phyloP scores from a whole-genome alignment of 2,888 invertebrate genomes.

The Callyntrura sp. region DNA sequence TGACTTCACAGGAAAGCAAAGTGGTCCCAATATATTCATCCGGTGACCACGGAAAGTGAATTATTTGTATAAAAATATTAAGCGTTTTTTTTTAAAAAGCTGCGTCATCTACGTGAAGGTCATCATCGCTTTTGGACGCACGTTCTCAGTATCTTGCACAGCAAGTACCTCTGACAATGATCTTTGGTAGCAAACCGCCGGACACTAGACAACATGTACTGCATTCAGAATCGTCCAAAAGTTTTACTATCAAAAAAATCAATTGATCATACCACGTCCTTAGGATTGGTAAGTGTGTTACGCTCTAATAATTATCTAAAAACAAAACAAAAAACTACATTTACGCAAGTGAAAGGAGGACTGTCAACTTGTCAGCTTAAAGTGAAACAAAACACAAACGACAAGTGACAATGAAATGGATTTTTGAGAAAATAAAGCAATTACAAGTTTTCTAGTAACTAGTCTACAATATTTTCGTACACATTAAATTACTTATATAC shows the following conservation, averaged over 20 bases:
- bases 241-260: constrained; percentile 21
- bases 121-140: not conserved
- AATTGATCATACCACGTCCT: constrained; percentile 33
- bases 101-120: constrained; percentile 42
- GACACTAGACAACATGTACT: constrained; percentile 29
- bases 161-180: not conserved
- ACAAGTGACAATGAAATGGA: not conserved
- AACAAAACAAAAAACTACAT: too few species aligned
- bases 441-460: not conserved
- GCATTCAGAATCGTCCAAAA: constrained; percentile 16
- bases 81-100: too few species aligned
- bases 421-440: not conserved
- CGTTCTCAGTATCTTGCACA: not conserved
- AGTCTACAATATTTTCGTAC: not conserved
- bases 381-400: constrained; percentile 9
- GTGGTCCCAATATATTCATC: too few species aligned
- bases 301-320: constrained; percentile 44
- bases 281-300: constrained; percentile 65
- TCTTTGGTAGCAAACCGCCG: not conserved
- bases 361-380: constrained; percentile 27
- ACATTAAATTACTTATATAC: too few species aligned
- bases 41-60: too few species aligned
- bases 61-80: too few species aligned
- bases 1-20: too few species aligned
- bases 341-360: too few species aligned